Base-by-base conservation (phyloP, 2,797 vertebrate genomes). In the Aphelocoma californica region DNA sequence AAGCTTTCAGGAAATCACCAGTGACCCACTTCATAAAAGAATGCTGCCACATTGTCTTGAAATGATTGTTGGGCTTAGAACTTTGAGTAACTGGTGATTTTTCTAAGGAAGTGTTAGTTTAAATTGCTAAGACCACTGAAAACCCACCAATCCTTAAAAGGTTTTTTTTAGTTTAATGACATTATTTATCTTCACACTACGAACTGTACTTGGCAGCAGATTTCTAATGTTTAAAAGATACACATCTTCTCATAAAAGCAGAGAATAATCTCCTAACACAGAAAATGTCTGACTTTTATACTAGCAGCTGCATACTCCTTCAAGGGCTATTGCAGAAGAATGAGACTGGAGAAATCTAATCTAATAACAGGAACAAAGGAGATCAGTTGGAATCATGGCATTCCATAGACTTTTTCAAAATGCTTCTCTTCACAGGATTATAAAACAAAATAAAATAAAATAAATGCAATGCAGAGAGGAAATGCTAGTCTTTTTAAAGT, bases 401-500 rank as follows among this genome's bases (percentile, higher is more conserved):
- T 66, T 86, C 48, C 45, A 42, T 2, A 77, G 64, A 67, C 29
- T 83, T 75, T 85, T 87, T 66, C 36, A 78, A 90, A 83, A 85
- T 60, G 21, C 10, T 85, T 90, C 11, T 57, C 81, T 75, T 34
- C 40, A 87, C 7, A 58, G 28, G n/a, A 77, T 13, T 70, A 83
- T 66, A 18, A 72, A 82, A 64, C 11, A n/a, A 81, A 86, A 58
- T 16, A 31, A 81, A 72, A 58, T 45, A 51, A 93, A 90, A 86
- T 70, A 85, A 81, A 45, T 40, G n/a, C n/a, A 92, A 64, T 45
- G 51, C 44, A 92, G 71, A 88, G 74, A 90, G 34, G 50, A 93
- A 90, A 73, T 78, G 23, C 11, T 81, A 84, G 44, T 72, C 87
- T 96, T 97, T 97, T 96, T 38, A 84, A 96, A 81, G 74, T 73